Conservation (phyloP, 2,113 vertebrate species). For the Gallinago jamesoni region DNA sequence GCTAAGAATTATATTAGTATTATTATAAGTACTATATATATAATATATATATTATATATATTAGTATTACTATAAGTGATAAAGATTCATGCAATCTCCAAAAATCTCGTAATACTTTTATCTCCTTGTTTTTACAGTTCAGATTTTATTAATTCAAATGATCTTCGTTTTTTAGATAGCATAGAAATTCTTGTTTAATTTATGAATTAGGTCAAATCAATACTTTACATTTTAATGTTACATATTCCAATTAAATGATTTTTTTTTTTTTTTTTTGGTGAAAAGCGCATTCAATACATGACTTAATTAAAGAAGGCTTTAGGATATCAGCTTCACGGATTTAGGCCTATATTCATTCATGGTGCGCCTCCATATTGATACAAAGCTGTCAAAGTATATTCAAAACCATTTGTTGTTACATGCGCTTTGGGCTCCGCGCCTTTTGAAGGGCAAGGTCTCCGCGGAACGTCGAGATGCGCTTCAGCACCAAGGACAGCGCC, state of each 20-base stretch:
- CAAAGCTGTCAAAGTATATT: accelerated
- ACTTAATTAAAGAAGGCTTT: not conserved
- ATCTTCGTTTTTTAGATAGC: not conserved
- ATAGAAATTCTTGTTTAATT: not conserved
- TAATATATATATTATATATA: not conserved
- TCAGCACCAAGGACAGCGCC: slow-evolving; percentile 44
- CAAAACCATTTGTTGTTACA: accelerated
- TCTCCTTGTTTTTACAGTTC: not conserved
- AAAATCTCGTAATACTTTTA: not conserved
- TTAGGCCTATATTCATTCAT: not conserved
- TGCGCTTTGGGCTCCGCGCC: accelerated
- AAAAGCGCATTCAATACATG: not conserved
- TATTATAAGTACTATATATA: not conserved
- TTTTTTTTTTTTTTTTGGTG: not conserved
- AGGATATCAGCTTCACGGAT: not conserved
- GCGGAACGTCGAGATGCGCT: accelerated
- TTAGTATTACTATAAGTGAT: not conserved
- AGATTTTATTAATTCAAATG: not conserved
- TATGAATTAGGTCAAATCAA: not conserved
- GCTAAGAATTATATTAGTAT: not conserved
- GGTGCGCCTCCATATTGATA: not conserved
- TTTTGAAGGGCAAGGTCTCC: accelerated
- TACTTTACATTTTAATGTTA: not conserved
- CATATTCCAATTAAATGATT: not conserved
- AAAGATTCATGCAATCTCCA: not conserved